A percentile compares a stretch with the other conserved stretches of the same genome.
Evolutionary conservation across 2,797 vertebrate genomes (phyloP).

Genomic region (Gobionotothen gibberifrons): DNA sequence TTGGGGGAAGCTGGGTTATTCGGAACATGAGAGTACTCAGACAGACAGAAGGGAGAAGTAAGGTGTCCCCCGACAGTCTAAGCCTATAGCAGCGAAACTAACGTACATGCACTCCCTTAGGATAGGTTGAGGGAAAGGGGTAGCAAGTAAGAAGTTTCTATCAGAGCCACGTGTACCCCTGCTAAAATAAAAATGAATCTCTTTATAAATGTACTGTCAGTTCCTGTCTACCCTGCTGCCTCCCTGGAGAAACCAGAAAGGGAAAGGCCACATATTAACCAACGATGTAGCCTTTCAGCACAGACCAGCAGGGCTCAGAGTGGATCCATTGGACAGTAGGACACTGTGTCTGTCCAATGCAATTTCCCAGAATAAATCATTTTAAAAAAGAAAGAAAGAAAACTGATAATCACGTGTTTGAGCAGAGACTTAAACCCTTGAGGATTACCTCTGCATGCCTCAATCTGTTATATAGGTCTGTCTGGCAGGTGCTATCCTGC

Average conservation of each 20-base stretch:
- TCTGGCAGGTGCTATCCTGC: slow-evolving; percentile 64
- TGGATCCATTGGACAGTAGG: slow-evolving; percentile 54
- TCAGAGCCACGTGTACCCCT: background rate
- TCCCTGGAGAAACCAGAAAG: slow-evolving; percentile 13
- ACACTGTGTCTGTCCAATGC: slow-evolving; percentile 54
- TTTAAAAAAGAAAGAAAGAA: slow-evolving; percentile 56
- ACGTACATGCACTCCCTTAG: too few species aligned
- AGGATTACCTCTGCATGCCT: slow-evolving; percentile 84
- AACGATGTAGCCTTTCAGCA: slow-evolving; percentile 7
- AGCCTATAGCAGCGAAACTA: too few species aligned
- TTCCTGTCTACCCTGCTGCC: slow-evolving; percentile 1
- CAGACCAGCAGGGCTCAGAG: slow-evolving; percentile 29
- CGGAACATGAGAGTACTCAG: too few species aligned
- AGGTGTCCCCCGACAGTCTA: too few species aligned
- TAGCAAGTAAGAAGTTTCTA: background rate
- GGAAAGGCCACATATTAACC: slow-evolving; percentile 35
- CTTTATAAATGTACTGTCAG: slow-evolving; percentile 23
- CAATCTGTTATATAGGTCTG: slow-evolving; percentile 84
- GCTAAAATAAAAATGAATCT: slow-evolving; percentile 28
- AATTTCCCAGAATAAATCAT: slow-evolving; percentile 75
- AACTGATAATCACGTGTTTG: slow-evolving; percentile 78
- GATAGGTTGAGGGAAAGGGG: too few species aligned
- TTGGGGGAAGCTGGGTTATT: too few species aligned
- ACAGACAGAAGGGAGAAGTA: too few species aligned
- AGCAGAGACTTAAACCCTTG: slow-evolving; percentile 82